Evolutionary conservation across 1,140 invertebrate species (phyloP).

Genomic region (Schlechtendalia chinensis): DNA sequence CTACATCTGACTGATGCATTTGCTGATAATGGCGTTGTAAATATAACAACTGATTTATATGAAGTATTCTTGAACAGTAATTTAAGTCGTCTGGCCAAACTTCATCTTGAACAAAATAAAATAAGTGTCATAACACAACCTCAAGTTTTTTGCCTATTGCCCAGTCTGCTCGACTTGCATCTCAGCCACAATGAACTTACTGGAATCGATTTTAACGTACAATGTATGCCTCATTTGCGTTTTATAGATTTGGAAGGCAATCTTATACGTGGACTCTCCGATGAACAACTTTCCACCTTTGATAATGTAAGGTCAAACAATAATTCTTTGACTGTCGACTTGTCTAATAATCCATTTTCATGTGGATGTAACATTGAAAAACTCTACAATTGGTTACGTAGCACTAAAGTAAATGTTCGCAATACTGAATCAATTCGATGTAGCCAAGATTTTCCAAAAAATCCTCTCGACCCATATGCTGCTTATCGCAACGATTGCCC

Average conservation of each 20-base stretch:
- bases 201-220: conserved; percentile 67
- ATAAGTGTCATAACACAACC: conserved; percentile 67
- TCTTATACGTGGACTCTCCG: conserved; percentile 63
- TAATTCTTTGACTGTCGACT: conserved; percentile 65
- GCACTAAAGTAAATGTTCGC: conserved; percentile 64
- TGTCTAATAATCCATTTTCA: conserved; percentile 67
- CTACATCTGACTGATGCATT: conserved; percentile 77
- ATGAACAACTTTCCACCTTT: conserved; percentile 62
- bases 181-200: conserved; percentile 66
- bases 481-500: conserved; percentile 24
- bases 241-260: conserved; percentile 73
- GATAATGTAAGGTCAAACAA: conserved; percentile 62
- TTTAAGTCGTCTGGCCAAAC: conserved; percentile 66
- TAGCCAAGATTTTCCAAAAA: conserved; percentile 53
- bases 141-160: conserved; percentile 70
- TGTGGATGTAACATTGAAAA: conserved; percentile 66
- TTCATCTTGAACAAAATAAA: conserved; percentile 78
- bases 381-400: conserved; percentile 66
- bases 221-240: conserved; percentile 66
- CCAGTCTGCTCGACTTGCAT: conserved; percentile 67
- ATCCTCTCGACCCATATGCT: conserved; percentile 48
- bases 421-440: conserved; percentile 63
- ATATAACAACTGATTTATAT: conserved; percentile 63
- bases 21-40: conserved; percentile 59
- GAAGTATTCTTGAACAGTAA: conserved; percentile 72